Evolutionary conservation across 2,113 vertebrate species (phyloP), one percentile per base, ranked within the genome.

Genomic region (Campylorhamphus procurvoides): DNA sequence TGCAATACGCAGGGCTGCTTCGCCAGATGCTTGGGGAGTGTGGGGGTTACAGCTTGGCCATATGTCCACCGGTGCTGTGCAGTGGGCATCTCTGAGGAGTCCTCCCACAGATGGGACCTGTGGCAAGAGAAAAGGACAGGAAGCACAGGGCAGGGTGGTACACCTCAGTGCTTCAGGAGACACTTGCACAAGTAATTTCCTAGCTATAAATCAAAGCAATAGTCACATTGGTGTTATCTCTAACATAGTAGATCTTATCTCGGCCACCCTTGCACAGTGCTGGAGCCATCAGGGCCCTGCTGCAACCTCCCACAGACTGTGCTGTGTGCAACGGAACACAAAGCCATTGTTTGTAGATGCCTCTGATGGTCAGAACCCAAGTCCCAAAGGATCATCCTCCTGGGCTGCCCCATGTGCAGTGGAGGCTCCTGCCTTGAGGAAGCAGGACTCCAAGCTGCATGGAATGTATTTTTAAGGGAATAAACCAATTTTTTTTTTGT

Each of bases 391-490:
- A 74, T 71, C 63, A 10, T 3, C 62, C 33, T 87, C 72, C 80
- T 25, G 24, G 66, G 69, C 85, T 95, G 86, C 86, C 80, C 52
- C 53, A 56, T 12, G 1, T 4, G 69, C 77, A 35, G 72, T 29
- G 24, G 81, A 5, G 27, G 62, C 69, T 82, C 76, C 92, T 94
- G 91, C 94, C 78, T 50, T 66, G 81, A 64, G 79, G 60, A 95
- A 80, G 74, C 75, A 95, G 93, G 58, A 55, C 83, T 89, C 73
- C 55, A 80, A 94, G 97, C 93, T 97, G 96, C 93, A 96, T 90
- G 98, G 97, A 98, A 98, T 98, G 97, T 98, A 98, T 98, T 98
- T 98, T 98, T 98, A 98, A 98, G 88, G 98, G 85, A 98, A 97
- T 97, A 97, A 97, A 97, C 98, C 89, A 98, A 97, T 98, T 98